Conservation (phyloP, 2,888 invertebrate genomes). For the Nycteola revayana region DNA sequence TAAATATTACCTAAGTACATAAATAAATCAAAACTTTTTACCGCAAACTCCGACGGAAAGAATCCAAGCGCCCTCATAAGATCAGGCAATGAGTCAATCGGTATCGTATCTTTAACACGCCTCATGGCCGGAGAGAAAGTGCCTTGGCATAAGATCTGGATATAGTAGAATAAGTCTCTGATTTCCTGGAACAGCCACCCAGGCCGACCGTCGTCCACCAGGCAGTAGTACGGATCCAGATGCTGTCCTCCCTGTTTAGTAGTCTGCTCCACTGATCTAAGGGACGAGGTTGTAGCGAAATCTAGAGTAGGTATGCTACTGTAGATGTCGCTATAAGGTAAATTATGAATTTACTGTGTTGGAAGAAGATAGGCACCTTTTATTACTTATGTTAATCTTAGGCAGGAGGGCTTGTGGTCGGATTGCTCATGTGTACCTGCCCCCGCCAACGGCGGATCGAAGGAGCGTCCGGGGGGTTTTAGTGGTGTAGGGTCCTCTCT, state of each 20-base stretch:
- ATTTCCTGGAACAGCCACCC: constrained; percentile 88
- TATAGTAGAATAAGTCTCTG: constrained; percentile 88
- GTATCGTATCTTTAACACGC: constrained; percentile 82
- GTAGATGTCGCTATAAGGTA: too few relatives aligned
- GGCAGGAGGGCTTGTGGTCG: too few relatives aligned
- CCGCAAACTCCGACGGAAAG: constrained; percentile 89
- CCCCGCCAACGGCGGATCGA: too few relatives aligned
- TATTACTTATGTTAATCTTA: too few relatives aligned
- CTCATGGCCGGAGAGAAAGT: constrained; percentile 84
- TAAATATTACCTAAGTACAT: too few relatives aligned
- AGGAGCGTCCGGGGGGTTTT: too few relatives aligned
- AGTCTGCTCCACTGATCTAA: constrained; percentile 76
- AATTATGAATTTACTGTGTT: too few relatives aligned
- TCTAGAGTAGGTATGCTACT: too few relatives aligned
- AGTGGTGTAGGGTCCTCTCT: too few relatives aligned
- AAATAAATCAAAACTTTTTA: constrained; percentile 45
- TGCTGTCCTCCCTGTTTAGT: constrained; percentile 78
- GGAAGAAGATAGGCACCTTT: too few relatives aligned
- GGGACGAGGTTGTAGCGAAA: too few relatives aligned
- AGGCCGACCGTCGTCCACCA: constrained; percentile 86
- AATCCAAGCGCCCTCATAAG: constrained; percentile 88
- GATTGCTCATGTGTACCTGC: too few relatives aligned
- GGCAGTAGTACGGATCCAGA: constrained; percentile 86
- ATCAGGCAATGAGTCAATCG: constrained; percentile 86
- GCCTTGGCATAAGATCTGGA: constrained; percentile 88